Evolutionary conservation across 2,888 invertebrate species (phyloP).

Genomic region (Megastigmus dorsalis): DNA sequence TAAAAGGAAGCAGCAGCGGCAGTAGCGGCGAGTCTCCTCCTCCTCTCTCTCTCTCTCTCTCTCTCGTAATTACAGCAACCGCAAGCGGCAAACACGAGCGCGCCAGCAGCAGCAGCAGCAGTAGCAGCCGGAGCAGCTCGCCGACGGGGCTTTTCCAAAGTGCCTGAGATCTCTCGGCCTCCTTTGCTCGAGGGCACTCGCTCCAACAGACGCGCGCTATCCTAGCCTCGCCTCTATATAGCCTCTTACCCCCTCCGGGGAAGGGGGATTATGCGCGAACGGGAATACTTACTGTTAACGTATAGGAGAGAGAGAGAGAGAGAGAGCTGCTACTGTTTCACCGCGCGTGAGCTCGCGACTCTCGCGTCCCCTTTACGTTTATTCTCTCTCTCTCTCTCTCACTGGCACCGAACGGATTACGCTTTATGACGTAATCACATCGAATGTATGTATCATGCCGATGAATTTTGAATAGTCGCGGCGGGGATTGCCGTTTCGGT

Average conservation of each 20-base stretch:
- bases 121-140: too few species aligned
- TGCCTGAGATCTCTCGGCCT: conserved; percentile 22
- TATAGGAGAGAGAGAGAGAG: too few species aligned
- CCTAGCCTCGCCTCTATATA: too few species aligned
- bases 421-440: conserved; percentile 49
- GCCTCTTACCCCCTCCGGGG: neutral
- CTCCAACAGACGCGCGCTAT: too few species aligned
- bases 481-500: neutral
- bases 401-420: conserved; percentile 36
- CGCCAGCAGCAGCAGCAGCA: too few species aligned
- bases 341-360: neutral
- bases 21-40: too few species aligned
- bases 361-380: conserved; percentile 1
- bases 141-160: conserved; percentile 58
- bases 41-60: conserved; percentile 55
- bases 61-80: conserved; percentile 73
- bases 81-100: conserved; percentile 69
- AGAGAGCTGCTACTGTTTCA: too few species aligned
- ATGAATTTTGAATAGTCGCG: conserved; percentile 52
- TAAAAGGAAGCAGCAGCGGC: too few species aligned
- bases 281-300: conserved; percentile 33
- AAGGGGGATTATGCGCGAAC: conserved; percentile 24
- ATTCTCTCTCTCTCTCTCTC: too few species aligned
- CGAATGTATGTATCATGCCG: conserved; percentile 26
- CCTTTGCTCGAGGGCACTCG: conserved; percentile 23